Base-by-base conservation (phyloP, 2,797 vertebrate genomes). In the Sebastes glaucus region DNA sequence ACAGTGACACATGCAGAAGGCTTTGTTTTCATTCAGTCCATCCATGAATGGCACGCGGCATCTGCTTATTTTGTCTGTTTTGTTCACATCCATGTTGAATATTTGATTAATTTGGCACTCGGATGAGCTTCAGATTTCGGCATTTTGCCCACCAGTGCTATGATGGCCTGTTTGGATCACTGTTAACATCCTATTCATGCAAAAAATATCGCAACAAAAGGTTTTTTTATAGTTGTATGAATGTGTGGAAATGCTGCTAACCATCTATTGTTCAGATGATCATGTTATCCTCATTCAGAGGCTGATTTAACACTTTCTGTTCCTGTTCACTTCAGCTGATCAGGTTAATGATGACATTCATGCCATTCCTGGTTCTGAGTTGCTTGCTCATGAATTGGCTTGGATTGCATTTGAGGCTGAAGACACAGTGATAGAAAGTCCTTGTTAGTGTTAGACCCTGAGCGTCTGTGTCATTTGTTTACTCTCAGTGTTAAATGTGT, bases 401-500 rank as follows among this genome's bases (percentile, higher is more conserved):
- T 52, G 25, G 53, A 49, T 38, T 60, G 55, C 7, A 46, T 71
- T 64, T 35, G 49, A 60, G 70, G 32, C 75, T n/a, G 56, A 16
- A 71, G 38, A 69, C 25, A 27, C 32, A 56, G 18, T 35, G 68
- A 75, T 63, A 27, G 18, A 69, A 42, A 55, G 30, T 23, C 28
- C 61, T 66, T 35, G 38, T 78, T 70, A 84, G 53, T 28, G 2
- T 63, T 22, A 74, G 32, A 74, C 68, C 11, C 32, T 13, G n/a
- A 62, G 32, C 35, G 7, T 56, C 56, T 67, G 55, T 25, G 30
- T 8, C 30, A 46, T 74, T 73, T 84, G 76, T 18, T 52, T 63
- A 10, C 72, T 77, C 35, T 66, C 42, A 62, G 16, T 72, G 13
- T 83, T 74, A 49, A 59, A 71, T 81, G n/a, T 69, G 32, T 81